These are phyloP conservation scores for Bradypodion pumilum DNA, from an alignment of 2,797 vertebrate species.

Conservation along the genomic window DNA sequence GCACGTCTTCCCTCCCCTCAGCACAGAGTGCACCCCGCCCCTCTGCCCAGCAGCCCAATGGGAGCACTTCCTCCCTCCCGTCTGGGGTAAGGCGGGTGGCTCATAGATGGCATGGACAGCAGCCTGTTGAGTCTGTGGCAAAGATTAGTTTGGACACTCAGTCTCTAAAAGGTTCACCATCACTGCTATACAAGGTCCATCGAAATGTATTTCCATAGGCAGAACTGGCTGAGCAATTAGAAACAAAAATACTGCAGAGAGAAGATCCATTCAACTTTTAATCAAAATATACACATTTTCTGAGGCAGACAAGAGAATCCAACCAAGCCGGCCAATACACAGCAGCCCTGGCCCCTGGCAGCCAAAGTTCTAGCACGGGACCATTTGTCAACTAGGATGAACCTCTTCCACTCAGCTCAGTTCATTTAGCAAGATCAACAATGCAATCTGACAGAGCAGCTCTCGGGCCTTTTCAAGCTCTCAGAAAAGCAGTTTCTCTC, in stretches of 20 bases:
- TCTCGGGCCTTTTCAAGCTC: not conserved
- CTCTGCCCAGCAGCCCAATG: too few relatives aligned
- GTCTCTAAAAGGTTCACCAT: too few relatives aligned
- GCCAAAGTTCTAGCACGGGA: not conserved
- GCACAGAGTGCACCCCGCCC: too few relatives aligned
- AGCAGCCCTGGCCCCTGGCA: not conserved
- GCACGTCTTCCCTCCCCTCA: too few relatives aligned
- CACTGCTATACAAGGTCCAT: not conserved
- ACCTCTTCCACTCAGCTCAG: not conserved
- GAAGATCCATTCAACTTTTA: constrained; percentile 20
- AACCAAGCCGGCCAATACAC: too few relatives aligned
- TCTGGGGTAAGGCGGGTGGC: too few relatives aligned
- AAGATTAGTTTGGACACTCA: too few relatives aligned
- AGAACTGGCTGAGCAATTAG: not conserved
- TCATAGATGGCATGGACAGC: too few relatives aligned
- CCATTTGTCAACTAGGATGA: too few relatives aligned
- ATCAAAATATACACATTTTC: not conserved
- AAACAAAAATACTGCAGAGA: not conserved
- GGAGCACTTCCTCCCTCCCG: too few relatives aligned
- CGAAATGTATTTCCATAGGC: not conserved
- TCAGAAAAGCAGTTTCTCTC: not conserved
- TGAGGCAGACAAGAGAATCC: not conserved
- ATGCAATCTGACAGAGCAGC: not conserved
- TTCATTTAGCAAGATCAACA: not conserved
- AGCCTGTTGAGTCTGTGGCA: too few relatives aligned